Percentiles rank a stretch among this genome's conserved stretches.
Evolutionary conservation across 2,888 invertebrate genomes (phyloP).

Genomic region (Lysandra bellargus): DNA sequence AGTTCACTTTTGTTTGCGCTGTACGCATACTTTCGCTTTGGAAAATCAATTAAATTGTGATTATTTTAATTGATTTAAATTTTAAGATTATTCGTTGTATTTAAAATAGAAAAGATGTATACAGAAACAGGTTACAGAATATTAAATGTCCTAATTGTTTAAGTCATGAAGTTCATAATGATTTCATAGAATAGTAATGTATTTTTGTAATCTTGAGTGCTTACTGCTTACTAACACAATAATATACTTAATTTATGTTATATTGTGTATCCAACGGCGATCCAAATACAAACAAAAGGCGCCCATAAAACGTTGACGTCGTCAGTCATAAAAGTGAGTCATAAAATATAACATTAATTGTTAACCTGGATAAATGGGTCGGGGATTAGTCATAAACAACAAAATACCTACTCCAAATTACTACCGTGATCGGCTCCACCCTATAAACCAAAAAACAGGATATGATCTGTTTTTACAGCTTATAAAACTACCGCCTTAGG

Average conservation of each 20-base stretch:
- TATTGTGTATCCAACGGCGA: background rate
- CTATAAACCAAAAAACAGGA: conserved; percentile 16
- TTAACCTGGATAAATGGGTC: conserved; percentile 1
- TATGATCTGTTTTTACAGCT: conserved; percentile 29
- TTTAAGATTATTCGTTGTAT: too few species aligned
- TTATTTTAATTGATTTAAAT: too few species aligned
- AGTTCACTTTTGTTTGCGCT: too few species aligned
- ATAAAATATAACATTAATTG: conserved; percentile 1
- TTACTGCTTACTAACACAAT: background rate
- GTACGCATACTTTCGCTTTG: too few species aligned
- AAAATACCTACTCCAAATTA: conserved; percentile 4
- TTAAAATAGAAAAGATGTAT: too few species aligned
- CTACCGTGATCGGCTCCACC: background rate
- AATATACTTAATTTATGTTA: background rate
- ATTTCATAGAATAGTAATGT: background rate
- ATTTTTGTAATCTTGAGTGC: background rate
- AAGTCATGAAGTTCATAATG: too few species aligned
- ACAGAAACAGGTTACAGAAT: too few species aligned
- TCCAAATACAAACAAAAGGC: background rate
- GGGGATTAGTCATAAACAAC: background rate
- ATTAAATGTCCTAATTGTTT: too few species aligned
- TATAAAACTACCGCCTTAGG: conserved; percentile 15
- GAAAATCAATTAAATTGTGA: too few species aligned
- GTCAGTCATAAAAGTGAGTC: background rate
- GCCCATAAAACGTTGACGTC: conserved; percentile 1